Evolutionary conservation across 2,113 vertebrate species (phyloP).

Genomic region (Zeus faber): DNA sequence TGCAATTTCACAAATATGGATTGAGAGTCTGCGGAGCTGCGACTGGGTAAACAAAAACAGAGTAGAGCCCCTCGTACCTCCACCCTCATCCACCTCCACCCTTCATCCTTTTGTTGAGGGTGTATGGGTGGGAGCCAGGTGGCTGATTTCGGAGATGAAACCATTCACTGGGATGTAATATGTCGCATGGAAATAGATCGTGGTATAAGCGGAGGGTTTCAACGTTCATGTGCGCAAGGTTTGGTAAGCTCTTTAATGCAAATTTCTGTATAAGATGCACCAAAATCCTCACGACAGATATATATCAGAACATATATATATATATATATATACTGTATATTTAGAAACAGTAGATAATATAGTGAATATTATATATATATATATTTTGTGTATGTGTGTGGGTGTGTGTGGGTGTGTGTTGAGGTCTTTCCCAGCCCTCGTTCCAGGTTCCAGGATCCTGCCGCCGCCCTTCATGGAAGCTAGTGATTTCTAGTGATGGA

Average conservation of each 20-base stretch:
- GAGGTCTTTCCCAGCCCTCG: background rate
- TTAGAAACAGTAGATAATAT: too few relatives aligned
- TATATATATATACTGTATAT: too few relatives aligned
- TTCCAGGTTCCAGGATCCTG: conserved; percentile 3
- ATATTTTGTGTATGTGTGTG: background rate
- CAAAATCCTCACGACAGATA: too few relatives aligned
- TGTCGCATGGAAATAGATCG: conserved; percentile 13
- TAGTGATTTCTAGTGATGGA: conserved; percentile 40
- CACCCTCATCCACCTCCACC: conserved; percentile 17
- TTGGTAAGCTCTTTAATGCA: too few relatives aligned
- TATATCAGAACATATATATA: too few relatives aligned
- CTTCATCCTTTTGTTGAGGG: background rate
- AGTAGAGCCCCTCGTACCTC: conserved; percentile 16
- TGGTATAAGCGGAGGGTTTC: conserved; percentile 11
- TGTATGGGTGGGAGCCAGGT: conserved; percentile 10
- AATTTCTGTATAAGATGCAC: too few relatives aligned
- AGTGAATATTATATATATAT: too few relatives aligned
- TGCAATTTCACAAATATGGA: conserved; percentile 39
- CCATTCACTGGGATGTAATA: conserved; percentile 7
- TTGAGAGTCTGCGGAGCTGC: conserved; percentile 22
- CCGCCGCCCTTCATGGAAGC: background rate
- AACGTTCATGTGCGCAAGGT: conserved; percentile 13
- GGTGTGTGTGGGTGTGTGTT: background rate
- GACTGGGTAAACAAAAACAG: conserved; percentile 24
- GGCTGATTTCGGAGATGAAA: conserved; percentile 40